Evolutionary conservation across 2,113 vertebrate species (phyloP).

Genomic region (Phrynocephalus versicolor): DNA sequence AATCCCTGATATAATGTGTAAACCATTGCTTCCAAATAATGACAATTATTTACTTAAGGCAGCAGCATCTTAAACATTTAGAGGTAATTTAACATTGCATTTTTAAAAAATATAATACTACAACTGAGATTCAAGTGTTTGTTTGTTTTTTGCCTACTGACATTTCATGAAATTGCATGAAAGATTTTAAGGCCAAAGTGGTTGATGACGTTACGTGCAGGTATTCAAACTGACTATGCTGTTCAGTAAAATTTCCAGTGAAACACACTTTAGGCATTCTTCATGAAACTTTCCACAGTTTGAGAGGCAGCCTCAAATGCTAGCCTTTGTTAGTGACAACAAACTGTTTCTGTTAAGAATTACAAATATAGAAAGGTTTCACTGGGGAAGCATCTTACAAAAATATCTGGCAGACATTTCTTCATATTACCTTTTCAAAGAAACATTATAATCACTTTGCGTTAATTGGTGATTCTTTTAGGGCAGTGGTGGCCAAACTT

Average conservation of each 20-base stretch:
- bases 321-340: background rate
- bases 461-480: background rate
- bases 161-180: background rate
- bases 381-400: background rate
- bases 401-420: background rate
- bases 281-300: background rate
- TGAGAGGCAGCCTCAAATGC: background rate
- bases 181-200: slow-evolving; percentile 18
- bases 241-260: background rate
- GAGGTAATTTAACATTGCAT: slow-evolving; percentile 13
- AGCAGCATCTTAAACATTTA: slow-evolving; percentile 73
- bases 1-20: slow-evolving; percentile 85
- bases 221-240: background rate
- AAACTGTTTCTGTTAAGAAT: slow-evolving; percentile 22
- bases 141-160: background rate
- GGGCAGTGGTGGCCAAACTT: too few relatives aligned
- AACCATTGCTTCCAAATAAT: slow-evolving; percentile 75
- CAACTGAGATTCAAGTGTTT: slow-evolving; percentile 20
- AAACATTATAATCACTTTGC: background rate
- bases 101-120: background rate
- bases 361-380: background rate
- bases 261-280: background rate
- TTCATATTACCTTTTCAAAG: background rate
- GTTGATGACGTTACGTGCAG: background rate
- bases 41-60: slow-evolving; percentile 67